Evolutionary conservation across 2,113 vertebrate species (phyloP), one percentile per base, ranked within the genome.

Genomic region (Scomber scombrus): DNA sequence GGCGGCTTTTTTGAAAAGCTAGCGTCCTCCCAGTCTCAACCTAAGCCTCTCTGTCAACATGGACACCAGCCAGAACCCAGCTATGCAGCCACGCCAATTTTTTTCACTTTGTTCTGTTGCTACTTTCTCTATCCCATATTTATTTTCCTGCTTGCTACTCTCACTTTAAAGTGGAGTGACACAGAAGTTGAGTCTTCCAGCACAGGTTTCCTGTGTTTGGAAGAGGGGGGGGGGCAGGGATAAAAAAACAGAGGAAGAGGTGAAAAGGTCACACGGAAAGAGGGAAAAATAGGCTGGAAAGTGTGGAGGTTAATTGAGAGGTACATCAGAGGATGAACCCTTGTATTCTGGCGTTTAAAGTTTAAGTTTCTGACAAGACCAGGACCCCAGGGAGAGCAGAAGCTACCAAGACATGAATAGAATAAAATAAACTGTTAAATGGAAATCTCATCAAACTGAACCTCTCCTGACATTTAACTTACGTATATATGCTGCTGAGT

Each of bases 181-280:
- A 89, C 84, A 85, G 77, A 86, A 85, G 87, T 80, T 61, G 81
- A 54, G 63, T 88, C 88, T 88, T 91, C 89, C 86, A 86, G 78
- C 47, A 58, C 82, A 89, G 79, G 84, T 85, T 93, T 93, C 91
- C 90, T 92, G 89, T 91, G 87, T 91, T 92, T 85, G 68, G 70
- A 79, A 78, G 64, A 67, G 72, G 81, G 68, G 68, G 72, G 81
- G 68, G 68, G 82, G 87, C 26, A 46, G 63, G 82, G 80, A 76
- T 90, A 79, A 81, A 78, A 89, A 89, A 92, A 90, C 88, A 92
- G 72, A 78, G 52, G 34, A 52, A 77, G 64, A 70, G 85, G 68
- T 89, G 86, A 85, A 78, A 83, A 78, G 85, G 88, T 89, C 88
- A 85, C 81, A 79, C 5, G 58, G 71, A 82, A 80, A 85, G 61